Percentiles rank a stretch among this genome's conserved stretches.
These are phyloP conservation scores for Otolemur garnettii DNA, from an alignment of 2,113 vertebrate genomes.

Conservation along the genomic window DNA sequence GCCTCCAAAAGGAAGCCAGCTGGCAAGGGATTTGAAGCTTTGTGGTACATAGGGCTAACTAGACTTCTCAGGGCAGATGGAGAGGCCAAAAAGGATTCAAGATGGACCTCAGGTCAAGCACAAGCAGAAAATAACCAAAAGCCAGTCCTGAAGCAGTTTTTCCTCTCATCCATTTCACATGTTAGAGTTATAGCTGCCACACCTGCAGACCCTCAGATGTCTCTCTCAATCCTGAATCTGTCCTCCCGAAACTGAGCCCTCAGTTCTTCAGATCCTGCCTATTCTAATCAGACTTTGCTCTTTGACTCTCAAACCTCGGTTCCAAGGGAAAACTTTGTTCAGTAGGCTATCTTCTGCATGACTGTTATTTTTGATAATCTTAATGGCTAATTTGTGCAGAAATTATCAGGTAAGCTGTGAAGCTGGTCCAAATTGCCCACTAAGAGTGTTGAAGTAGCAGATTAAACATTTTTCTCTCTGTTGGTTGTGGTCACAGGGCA, in stretches of 20 bases:
- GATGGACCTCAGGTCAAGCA: not conserved
- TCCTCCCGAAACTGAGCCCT: not conserved
- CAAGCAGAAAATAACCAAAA: not conserved
- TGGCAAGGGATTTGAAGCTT: slow-evolving; percentile 27
- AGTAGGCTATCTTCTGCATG: not conserved
- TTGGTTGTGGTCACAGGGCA: not conserved
- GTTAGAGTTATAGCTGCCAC: not conserved
- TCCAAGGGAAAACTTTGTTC: not conserved
- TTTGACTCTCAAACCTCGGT: not conserved
- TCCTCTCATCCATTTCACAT: not conserved
- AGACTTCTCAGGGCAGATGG: not conserved
- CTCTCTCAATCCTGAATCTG: not conserved
- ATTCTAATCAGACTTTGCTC: not conserved
- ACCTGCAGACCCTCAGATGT: not conserved
- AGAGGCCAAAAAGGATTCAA: not conserved
- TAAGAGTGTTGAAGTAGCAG: not conserved
- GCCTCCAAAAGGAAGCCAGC: not conserved
- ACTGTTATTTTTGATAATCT: not conserved
- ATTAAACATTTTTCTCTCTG: not conserved
- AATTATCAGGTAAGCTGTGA: not conserved
- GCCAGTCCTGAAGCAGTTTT: not conserved
- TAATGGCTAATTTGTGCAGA: not conserved
- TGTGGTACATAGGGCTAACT: not conserved
- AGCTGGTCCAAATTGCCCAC: not conserved
- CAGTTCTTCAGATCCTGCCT: not conserved